Conservation (phyloP, 2,797 vertebrate species). For the Acomys russatus region DNA sequence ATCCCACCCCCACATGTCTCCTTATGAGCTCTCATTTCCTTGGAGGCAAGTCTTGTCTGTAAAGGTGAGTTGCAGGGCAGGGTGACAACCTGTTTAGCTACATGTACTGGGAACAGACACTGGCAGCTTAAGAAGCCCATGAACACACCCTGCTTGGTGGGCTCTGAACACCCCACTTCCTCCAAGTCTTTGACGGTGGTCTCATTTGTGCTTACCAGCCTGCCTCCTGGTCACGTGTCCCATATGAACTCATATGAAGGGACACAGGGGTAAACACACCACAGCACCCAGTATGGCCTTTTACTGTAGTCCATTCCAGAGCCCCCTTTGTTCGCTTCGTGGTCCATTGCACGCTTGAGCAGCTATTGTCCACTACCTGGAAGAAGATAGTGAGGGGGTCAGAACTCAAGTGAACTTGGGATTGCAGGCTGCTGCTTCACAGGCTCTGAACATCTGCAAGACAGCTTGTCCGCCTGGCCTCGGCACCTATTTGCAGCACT, state of each 20-base stretch:
- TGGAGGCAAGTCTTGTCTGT: no score
- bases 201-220: neutral
- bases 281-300: accelerated
- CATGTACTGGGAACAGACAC: neutral
- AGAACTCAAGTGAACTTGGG: neutral
- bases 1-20: no score
- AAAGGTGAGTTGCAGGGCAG: neutral
- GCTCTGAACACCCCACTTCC: neutral
- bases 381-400: neutral
- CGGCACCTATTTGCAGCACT: accelerated
- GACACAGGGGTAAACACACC: neutral
- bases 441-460: neutral
- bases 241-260: neutral
- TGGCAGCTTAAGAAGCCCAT: neutral
- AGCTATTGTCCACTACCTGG: accelerated
- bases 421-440: no score
- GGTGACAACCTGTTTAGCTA: neutral
- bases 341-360: neutral
- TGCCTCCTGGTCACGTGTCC: neutral
- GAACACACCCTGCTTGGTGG: no score
- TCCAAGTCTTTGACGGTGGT: neutral
- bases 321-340: neutral
- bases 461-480: neutral
- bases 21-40: neutral
- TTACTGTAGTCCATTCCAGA: accelerated